These are phyloP conservation scores for Eunapius fragilis DNA, from an alignment of 37 sponge, comb jelly and placozoan genomes.

Conservation along the genomic window DNA sequence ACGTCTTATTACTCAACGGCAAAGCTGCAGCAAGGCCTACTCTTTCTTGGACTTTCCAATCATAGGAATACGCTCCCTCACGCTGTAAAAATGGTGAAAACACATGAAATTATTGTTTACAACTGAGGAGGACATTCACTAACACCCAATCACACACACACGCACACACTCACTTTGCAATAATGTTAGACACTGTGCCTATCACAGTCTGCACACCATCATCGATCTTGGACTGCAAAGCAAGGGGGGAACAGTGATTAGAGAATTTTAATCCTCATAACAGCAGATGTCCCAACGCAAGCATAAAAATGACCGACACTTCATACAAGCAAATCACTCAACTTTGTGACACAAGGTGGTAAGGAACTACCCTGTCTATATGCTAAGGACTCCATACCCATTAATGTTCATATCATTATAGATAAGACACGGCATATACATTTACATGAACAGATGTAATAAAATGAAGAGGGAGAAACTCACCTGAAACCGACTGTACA, in stretches of 20 bases:
- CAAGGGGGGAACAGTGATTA: background rate
- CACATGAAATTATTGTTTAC: background rate
- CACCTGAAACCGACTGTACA: constrained; percentile 39
- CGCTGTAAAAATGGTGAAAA: background rate
- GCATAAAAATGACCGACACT: too few relatives aligned
- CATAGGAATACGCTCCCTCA: background rate
- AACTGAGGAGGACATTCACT: background rate
- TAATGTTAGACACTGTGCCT: background rate
- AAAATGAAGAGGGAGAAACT: background rate
- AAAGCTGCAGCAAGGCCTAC: background rate
- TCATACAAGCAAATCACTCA: too few relatives aligned
- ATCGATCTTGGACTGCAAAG: background rate
- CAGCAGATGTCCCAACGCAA: too few relatives aligned
- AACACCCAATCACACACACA: constrained; percentile 29
- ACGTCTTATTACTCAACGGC: background rate
- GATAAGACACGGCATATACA: too few relatives aligned
- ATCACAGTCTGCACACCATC: background rate
- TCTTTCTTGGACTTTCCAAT: background rate
- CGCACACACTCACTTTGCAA: background rate
- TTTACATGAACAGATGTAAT: too few relatives aligned
- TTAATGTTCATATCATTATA: too few relatives aligned
- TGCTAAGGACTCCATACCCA: too few relatives aligned
- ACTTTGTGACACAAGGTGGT: too few relatives aligned
- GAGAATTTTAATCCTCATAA: too few relatives aligned
- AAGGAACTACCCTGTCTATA: too few relatives aligned